A percentile compares a stretch with the other conserved stretches of the same genome.
Evolutionary conservation across 2,888 invertebrate species (phyloP).

Genomic region (Drosophila longiperda): DNA sequence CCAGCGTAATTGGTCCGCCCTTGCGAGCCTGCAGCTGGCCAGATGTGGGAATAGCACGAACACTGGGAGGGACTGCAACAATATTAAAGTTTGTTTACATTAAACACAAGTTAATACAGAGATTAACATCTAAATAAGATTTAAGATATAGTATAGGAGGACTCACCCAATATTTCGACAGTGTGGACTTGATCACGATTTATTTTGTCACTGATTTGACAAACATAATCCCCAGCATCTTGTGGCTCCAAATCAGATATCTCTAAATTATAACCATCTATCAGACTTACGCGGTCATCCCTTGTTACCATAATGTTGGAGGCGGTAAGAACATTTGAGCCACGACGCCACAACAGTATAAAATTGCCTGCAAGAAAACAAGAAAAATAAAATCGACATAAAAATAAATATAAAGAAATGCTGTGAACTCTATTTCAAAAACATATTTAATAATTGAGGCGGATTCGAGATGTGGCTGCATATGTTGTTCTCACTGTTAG

Average conservation of each 20-base stretch:
- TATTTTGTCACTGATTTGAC: slow-evolving; percentile 90
- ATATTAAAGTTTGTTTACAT: background rate
- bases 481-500: slow-evolving; percentile 43
- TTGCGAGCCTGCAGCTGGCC: slow-evolving; percentile 89
- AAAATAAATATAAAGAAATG: background rate
- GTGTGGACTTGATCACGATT: slow-evolving; percentile 90
- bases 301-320: slow-evolving; percentile 90
- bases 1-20: slow-evolving; percentile 89
- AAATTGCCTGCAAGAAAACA: slow-evolving; percentile 86
- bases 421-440: slow-evolving; percentile 6
- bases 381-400: background rate
- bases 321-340: slow-evolving; percentile 90
- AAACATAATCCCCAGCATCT: slow-evolving; percentile 89
- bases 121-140: background rate
- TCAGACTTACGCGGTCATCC: slow-evolving; percentile 89
- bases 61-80: slow-evolving; percentile 88
- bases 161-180: slow-evolving; percentile 88
- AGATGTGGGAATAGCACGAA: slow-evolving; percentile 88
- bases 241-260: slow-evolving; percentile 90
- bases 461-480: slow-evolving; percentile 31
- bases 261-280: slow-evolving; percentile 90
- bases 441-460: slow-evolving; percentile 22
- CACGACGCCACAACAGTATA: slow-evolving; percentile 89
- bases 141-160: background rate
- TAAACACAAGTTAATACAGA: background rate